Conservation (phyloP, 2,113 vertebrate species). For the Vombatus ursinus region DNA sequence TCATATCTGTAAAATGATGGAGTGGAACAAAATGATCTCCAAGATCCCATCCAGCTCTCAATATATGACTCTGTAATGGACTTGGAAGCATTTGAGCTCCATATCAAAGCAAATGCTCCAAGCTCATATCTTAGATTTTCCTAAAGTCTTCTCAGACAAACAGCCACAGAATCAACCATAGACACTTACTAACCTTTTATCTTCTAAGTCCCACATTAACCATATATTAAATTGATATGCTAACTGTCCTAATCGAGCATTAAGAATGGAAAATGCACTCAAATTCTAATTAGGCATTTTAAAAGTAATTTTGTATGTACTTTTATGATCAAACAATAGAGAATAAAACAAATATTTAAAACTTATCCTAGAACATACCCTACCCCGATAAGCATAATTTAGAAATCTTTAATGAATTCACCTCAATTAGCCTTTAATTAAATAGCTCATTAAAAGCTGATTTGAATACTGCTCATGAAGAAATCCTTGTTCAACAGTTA, state of each 20-base stretch:
- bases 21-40: background rate
- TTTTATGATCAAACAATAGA: conserved; percentile 85
- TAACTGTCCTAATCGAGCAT: conserved; percentile 68
- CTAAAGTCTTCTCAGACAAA: conserved; percentile 2
- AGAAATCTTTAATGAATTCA: conserved; percentile 90
- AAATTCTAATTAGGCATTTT: conserved; percentile 78
- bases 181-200: conserved; percentile 37
- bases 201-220: conserved; percentile 40
- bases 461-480: conserved; percentile 85
- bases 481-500: conserved; percentile 83
- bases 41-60: background rate
- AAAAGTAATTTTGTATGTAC: conserved; percentile 80
- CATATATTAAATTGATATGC: conserved; percentile 66
- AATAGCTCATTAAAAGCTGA: conserved; percentile 89
- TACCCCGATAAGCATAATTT: conserved; percentile 84
- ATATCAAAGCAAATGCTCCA: background rate
- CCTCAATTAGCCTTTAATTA: conserved; percentile 94
- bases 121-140: background rate
- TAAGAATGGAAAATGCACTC: conserved; percentile 64
- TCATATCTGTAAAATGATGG: background rate
- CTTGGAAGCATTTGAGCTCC: background rate
- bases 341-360: conserved; percentile 85
- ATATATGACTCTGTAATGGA: background rate
- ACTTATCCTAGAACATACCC: conserved; percentile 84
- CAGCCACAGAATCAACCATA: background rate